Evolutionary conservation across 2,888 invertebrate species (phyloP).

Genomic region (Caenorhabditis macrosperma): DNA sequence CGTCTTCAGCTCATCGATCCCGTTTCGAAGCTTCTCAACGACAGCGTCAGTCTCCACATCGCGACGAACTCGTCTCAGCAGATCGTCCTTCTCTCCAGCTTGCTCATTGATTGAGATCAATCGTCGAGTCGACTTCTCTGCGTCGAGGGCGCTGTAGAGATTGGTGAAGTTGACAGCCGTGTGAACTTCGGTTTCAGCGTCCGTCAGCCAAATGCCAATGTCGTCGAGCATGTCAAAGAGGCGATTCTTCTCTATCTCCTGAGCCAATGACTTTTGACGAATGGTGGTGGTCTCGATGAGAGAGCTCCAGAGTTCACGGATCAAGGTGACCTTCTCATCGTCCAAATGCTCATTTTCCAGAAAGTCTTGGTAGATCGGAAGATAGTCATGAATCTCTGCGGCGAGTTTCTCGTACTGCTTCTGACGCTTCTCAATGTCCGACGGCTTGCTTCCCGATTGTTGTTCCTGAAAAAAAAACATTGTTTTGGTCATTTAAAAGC

Average conservation of each 20-base stretch:
- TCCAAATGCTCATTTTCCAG: slow-evolving; percentile 31
- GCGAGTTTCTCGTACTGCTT: slow-evolving; percentile 35
- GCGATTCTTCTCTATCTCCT: slow-evolving; percentile 35
- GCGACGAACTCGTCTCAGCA: slow-evolving; percentile 26
- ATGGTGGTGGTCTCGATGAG: slow-evolving; percentile 39
- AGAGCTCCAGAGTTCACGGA: slow-evolving; percentile 31
- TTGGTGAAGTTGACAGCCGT: slow-evolving; percentile 20
- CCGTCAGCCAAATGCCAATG: slow-evolving; percentile 26
- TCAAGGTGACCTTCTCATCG: slow-evolving; percentile 19
- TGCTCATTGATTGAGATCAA: slow-evolving; percentile 30
- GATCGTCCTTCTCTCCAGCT: slow-evolving; percentile 34
- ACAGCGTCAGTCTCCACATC: neutral
- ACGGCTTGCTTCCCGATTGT: neutral
- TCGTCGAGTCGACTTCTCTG: slow-evolving; percentile 29
- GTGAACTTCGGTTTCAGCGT: slow-evolving; percentile 37
- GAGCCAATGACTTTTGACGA: slow-evolving; percentile 15
- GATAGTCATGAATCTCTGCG: slow-evolving; percentile 29
- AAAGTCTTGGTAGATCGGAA: slow-evolving; percentile 41
- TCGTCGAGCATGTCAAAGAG: slow-evolving; percentile 28
- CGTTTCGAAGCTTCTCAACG: slow-evolving; percentile 4
- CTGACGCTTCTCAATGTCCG: slow-evolving; percentile 22
- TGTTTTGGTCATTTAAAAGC: neutral
- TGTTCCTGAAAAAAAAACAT: too few relatives aligned
- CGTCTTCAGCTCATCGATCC: slow-evolving; percentile 15
- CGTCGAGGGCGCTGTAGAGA: slow-evolving; percentile 28